These are phyloP conservation scores for Alligator mississippiensis DNA, from an alignment of 2,113 vertebrate genomes.

Conservation along the genomic window DNA sequence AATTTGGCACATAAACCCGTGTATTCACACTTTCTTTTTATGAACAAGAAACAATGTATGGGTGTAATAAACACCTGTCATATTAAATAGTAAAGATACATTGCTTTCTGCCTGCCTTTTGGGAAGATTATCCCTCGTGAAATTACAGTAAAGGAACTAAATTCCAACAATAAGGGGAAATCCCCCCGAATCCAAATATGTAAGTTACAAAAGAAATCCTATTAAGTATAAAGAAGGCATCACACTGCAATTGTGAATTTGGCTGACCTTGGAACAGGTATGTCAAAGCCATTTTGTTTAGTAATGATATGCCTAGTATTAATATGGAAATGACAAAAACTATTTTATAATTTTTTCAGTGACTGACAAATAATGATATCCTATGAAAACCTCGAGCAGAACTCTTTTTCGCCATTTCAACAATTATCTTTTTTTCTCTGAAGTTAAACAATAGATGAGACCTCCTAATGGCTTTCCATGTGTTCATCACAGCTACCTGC, in stretches of 20 bases:
- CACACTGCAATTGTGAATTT: slow-evolving; percentile 19
- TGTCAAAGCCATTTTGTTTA: not conserved
- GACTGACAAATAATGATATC: slow-evolving; percentile 2
- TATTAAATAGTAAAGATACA: slow-evolving; percentile 62
- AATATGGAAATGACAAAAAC: slow-evolving; percentile 40
- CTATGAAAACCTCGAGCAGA: slow-evolving; percentile 28
- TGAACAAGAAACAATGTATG: slow-evolving; percentile 56
- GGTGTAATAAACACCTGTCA: slow-evolving; percentile 72
- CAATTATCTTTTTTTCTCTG: slow-evolving; percentile 27
- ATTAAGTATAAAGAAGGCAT: slow-evolving; percentile 4
- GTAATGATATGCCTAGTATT: not conserved
- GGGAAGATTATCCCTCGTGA: slow-evolving; percentile 17
- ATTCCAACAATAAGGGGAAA: not conserved
- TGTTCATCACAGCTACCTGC: slow-evolving; percentile 64
- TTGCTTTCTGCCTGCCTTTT: slow-evolving; percentile 36
- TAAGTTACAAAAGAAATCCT: not conserved
- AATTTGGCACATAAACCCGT: slow-evolving; percentile 50
- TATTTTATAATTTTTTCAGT: slow-evolving; percentile 25
- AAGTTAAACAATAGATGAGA: slow-evolving; percentile 59
- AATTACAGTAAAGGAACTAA: not conserved
- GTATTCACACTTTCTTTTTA: slow-evolving; percentile 62
- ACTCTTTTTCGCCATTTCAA: slow-evolving; percentile 7
- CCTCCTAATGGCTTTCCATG: slow-evolving; percentile 65
- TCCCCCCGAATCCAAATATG: slow-evolving; percentile 1
- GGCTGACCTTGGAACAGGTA: slow-evolving; percentile 33